A percentile compares a stretch with the other conserved stretches of the same genome.
phyloP scores from a whole-genome alignment of 2,113 vertebrate species.

The Callopanchax toddi region DNA sequence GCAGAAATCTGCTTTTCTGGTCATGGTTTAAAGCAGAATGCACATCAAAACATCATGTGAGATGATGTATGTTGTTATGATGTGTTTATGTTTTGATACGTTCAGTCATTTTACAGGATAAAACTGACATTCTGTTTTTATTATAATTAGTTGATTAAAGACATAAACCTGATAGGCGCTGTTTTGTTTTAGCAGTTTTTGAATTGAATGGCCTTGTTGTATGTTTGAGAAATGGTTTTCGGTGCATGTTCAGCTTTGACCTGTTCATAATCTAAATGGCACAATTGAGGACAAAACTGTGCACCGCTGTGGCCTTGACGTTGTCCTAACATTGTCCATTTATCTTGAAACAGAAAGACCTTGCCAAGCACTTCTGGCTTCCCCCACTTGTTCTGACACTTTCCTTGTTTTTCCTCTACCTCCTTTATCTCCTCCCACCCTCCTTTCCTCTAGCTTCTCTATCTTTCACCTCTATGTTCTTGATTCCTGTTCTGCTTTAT shows the following conservation, averaged over 20 bases:
- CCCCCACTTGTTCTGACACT: conserved; percentile 26
- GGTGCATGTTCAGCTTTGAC: background rate
- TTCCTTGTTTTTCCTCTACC: background rate
- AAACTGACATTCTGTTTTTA: too few relatives aligned
- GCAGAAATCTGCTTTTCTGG: too few relatives aligned
- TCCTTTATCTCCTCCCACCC: background rate
- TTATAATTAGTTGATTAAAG: too few relatives aligned
- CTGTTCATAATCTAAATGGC: background rate
- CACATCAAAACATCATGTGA: too few relatives aligned
- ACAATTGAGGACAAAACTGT: conserved; percentile 15
- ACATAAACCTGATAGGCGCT: too few relatives aligned
- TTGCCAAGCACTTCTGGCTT: conserved; percentile 65
- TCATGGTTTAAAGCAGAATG: too few relatives aligned
- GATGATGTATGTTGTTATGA: too few relatives aligned
- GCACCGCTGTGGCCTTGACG: conserved; percentile 38
- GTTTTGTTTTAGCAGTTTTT: too few relatives aligned
- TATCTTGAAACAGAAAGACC: conserved; percentile 67
- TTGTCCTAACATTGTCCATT: conserved; percentile 57
- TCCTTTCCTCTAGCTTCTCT: conserved; percentile 5
- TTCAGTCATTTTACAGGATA: too few relatives aligned
- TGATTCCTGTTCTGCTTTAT: background rate
- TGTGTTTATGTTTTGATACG: too few relatives aligned
- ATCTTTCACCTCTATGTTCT: conserved; percentile 1
- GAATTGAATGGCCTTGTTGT: too few relatives aligned
- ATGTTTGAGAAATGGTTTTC: background rate